These are phyloP conservation scores for Habrosyne pyritoides DNA, from an alignment of 2,888 invertebrate genomes.

Conservation along the genomic window DNA sequence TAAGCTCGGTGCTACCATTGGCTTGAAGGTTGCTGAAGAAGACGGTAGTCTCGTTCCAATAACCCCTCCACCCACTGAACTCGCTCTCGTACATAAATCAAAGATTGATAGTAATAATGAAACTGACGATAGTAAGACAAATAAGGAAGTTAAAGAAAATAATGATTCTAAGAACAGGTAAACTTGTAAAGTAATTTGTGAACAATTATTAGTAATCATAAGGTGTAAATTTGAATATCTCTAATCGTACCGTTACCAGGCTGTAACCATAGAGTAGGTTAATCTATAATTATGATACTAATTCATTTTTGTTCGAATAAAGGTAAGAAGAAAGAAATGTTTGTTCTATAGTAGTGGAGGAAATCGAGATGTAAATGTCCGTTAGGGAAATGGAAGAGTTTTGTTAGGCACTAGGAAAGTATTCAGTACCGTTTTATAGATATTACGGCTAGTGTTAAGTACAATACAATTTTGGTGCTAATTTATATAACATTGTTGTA, in stretches of 20 bases:
- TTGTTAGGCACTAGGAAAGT: constrained; percentile 12
- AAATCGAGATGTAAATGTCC: not conserved
- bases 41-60: constrained; percentile 82
- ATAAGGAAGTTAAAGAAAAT: constrained; percentile 49
- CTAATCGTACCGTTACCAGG: too few species aligned
- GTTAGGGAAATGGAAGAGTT: not conserved
- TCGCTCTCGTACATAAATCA: constrained; percentile 70
- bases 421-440: constrained; percentile 33
- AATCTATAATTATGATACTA: too few species aligned
- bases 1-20: constrained; percentile 93
- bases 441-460: not conserved
- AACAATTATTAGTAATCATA: not conserved
- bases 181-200: constrained; percentile 17
- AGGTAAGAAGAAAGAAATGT: not conserved
- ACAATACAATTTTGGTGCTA: not conserved
- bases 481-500: constrained; percentile 11
- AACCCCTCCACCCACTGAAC: constrained; percentile 70
- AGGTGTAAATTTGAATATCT: not conserved
- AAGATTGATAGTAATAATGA: constrained; percentile 33
- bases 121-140: constrained; percentile 44
- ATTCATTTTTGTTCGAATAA: not conserved
- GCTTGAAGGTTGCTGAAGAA: constrained; percentile 88
- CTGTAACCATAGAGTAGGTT: not conserved
- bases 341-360: not conserved
- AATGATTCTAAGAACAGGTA: constrained; percentile 61